Evolutionary conservation across 2,888 invertebrate species (phyloP).

Genomic region (Drosophila anceps): DNA sequence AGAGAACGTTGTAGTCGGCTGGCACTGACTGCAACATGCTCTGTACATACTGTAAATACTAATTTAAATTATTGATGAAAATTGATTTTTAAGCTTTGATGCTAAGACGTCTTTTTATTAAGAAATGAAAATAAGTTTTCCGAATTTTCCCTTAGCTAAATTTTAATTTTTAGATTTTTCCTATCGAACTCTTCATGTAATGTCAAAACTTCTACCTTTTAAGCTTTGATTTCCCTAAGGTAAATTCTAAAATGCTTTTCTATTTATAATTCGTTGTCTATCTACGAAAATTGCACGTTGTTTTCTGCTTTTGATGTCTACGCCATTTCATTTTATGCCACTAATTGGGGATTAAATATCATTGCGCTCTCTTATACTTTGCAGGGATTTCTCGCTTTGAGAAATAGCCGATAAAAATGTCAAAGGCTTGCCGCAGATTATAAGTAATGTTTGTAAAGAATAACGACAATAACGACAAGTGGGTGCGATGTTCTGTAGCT

Average conservation of each 20-base stretch:
- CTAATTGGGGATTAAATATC: constrained; percentile 13
- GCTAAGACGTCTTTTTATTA: no score
- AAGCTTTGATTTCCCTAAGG: neutral
- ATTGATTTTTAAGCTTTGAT: no score
- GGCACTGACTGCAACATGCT: neutral
- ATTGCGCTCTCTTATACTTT: neutral
- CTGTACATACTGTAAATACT: neutral
- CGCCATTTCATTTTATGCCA: neutral
- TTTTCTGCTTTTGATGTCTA: neutral
- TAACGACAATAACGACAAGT: no score
- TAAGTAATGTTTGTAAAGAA: constrained; percentile 1
- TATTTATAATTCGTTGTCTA: neutral
- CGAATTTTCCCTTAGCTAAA: neutral
- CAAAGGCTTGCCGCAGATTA: constrained; percentile 5
- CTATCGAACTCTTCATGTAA: neutral
- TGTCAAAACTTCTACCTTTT: neutral
- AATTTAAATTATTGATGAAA: no score
- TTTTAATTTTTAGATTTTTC: no score
- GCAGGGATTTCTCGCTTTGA: neutral
- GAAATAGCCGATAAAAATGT: constrained; percentile 5
- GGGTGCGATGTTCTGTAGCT: neutral
- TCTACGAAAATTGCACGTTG: neutral
- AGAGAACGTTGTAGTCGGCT: neutral
- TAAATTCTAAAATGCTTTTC: neutral
- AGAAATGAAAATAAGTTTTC: no score